phyloP scores from a whole-genome alignment of 2,113 vertebrate genomes.

The Zootoca vivipara region DNA sequence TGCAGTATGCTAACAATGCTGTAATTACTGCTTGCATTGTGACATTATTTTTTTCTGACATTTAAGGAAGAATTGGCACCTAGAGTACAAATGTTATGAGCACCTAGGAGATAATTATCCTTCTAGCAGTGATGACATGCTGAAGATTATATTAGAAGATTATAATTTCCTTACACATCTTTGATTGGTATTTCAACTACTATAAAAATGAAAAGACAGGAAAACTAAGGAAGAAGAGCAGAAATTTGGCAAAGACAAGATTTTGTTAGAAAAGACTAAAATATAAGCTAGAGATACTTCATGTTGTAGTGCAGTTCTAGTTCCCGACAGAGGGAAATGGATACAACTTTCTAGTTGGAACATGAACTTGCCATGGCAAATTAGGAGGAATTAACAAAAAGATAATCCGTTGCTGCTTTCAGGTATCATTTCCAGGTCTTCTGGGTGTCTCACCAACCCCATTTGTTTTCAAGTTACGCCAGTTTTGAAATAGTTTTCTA shows the following conservation, averaged over 20 bases:
- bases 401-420: background rate
- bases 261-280: conserved; percentile 13
- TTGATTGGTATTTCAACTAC: background rate
- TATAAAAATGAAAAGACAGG: background rate
- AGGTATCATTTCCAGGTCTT: background rate
- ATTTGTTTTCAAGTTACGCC: background rate
- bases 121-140: background rate
- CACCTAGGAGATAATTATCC: background rate
- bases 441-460: background rate
- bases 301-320: background rate
- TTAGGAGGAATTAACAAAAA: background rate
- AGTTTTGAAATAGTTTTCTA: background rate
- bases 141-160: rapidly evolving
- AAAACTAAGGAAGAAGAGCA: background rate
- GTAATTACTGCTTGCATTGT: background rate
- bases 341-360: background rate
- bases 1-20: background rate
- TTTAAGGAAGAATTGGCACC: background rate
- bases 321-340: background rate
- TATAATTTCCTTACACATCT: background rate
- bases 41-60: background rate
- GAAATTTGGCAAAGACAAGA: background rate
- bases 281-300: background rate
- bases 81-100: background rate
- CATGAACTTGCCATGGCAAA: background rate